Evolutionary conservation across 2,113 vertebrate species (phyloP), one percentile per base, ranked within the genome.

Genomic region (Mionectes macconnelli): DNA sequence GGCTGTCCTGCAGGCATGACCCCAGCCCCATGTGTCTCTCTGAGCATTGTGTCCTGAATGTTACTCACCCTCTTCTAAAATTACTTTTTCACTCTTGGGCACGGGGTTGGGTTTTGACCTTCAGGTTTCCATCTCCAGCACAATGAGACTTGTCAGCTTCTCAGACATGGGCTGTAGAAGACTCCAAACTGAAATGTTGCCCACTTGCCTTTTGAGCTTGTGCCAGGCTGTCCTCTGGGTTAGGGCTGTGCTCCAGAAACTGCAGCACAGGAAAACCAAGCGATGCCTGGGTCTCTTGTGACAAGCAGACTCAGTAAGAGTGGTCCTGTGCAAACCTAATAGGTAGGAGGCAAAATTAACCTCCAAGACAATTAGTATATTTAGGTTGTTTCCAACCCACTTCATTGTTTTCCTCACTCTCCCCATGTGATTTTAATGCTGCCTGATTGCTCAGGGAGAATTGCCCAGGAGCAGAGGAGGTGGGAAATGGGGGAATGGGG

Each of bases 21-120:
- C 57, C 31, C 57, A 64, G 59, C 67, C 23, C 24, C 27, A 4
- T 0, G 0, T 2, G 50, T 35, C 12, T 12, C 14, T 31, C 31
- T 56, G 53, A 3, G 7, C 73, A 73, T 28, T 40, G 3, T 0
- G 0, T 63, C 35, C 4, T 8, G 15, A 56, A 8, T 1, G 1
- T 31, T 75, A 12, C 30, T 55, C 22, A 10, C 20, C 15, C 23
- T 27, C 42, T 75, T 59, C 39, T 35, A 44, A 70, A 77, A 63
- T 33, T 3, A 19, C 18, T 57, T 64, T 24, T 44, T 40, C 27
- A 19, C 17, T 74, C 45, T 17, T 19, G 21, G 40, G 19, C 9
- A 7, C 2, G 3, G 21, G 14, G 10, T 82, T 84, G 42, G 3
- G 12, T 83, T 91, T 27, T 89, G 55, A 50, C 42, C 73, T 91